phyloP scores from a whole-genome alignment of 2,888 invertebrate species.

The Callosobruchus maculatus region DNA sequence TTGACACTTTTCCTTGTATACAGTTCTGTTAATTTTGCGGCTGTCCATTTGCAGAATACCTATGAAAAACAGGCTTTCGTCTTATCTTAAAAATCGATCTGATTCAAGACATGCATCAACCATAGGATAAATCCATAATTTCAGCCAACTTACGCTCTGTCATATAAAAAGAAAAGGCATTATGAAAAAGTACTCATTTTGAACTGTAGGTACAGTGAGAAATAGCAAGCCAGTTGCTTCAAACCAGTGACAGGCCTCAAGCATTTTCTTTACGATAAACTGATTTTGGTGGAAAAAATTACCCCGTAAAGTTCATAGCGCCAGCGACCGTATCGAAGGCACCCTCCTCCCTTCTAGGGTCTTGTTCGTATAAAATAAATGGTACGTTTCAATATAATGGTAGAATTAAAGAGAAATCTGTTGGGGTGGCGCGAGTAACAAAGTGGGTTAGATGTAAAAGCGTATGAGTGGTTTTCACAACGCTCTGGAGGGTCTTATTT shows the following conservation, averaged over 20 bases:
- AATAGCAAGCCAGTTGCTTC: not conserved
- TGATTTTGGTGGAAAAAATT: not conserved
- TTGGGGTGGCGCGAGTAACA: conserved; percentile 7
- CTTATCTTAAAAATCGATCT: no score
- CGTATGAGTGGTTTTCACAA: conserved; percentile 13
- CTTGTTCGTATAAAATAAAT: conserved; percentile 14
- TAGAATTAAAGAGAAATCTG: conserved; percentile 19
- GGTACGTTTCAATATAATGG: conserved; percentile 19
- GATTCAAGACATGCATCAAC: no score
- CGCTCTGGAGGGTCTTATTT: not conserved
- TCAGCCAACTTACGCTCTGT: no score
- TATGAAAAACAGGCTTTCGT: no score
- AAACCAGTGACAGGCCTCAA: not conserved
- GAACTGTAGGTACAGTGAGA: no score
- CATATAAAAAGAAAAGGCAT: no score
- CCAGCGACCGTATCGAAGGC: not conserved
- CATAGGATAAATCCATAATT: no score
- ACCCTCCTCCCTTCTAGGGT: not conserved
- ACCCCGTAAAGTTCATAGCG: not conserved
- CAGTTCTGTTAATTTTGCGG: no score
- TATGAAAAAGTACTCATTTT: no score
- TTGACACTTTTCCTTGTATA: no score
- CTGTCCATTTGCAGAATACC: no score
- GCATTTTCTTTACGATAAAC: not conserved
- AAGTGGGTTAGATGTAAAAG: conserved; percentile 11